A percentile compares a stretch with the other conserved stretches of the same genome.
phyloP scores from a whole-genome alignment of 2,113 vertebrate genomes.

The Coptodon rendalli region DNA sequence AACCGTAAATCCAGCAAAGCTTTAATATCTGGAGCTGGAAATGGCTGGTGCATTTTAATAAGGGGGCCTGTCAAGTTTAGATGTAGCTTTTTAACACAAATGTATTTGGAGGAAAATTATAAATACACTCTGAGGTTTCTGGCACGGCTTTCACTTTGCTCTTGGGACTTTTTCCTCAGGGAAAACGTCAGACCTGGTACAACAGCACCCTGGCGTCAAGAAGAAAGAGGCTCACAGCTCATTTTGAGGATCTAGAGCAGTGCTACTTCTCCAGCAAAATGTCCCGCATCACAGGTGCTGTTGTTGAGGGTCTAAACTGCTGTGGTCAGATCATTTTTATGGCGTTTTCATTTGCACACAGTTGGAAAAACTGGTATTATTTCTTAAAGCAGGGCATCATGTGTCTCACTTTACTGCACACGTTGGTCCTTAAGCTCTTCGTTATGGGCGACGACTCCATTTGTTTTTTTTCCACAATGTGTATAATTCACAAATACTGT shows the following conservation, averaged over 20 bases:
- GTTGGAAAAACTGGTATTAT: background rate
- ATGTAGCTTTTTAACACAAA: background rate
- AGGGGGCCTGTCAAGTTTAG: background rate
- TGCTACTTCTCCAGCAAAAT: slow-evolving; percentile 98
- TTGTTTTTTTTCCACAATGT: accelerated
- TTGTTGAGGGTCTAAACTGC: background rate
- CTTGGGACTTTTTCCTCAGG: slow-evolving; percentile 59
- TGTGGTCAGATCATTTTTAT: accelerated
- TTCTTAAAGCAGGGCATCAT: background rate
- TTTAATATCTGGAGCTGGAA: background rate
- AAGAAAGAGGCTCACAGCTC: slow-evolving; percentile 91
- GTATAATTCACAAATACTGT: background rate
- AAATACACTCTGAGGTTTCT: background rate
- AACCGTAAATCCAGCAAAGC: background rate
- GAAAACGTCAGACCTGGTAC: slow-evolving; percentile 94
- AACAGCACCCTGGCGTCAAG: slow-evolving; percentile 93
- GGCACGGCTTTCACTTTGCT: background rate
- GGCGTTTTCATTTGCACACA: background rate
- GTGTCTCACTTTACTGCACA: background rate
- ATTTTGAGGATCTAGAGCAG: slow-evolving; percentile 97
- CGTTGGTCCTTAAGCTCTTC: accelerated
- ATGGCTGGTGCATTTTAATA: background rate
- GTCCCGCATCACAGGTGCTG: slow-evolving; percentile 89
- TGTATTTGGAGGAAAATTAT: background rate
- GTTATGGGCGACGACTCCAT: background rate